phyloP scores from a whole-genome alignment of 2,113 vertebrate species.

The Microcebus lehilahytsara region DNA sequence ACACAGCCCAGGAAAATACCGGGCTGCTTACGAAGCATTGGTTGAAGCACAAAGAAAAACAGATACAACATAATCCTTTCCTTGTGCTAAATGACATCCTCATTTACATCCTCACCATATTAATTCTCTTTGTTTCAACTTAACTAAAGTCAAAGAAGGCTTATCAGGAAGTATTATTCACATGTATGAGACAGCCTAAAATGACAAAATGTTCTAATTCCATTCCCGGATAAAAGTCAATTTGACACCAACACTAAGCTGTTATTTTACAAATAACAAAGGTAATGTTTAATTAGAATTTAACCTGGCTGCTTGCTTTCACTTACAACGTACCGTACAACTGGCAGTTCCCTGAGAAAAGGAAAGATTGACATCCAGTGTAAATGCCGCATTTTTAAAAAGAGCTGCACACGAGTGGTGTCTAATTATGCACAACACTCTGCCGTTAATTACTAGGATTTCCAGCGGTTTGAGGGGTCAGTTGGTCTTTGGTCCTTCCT shows the following conservation, averaged over 20 bases:
- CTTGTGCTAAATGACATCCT: not conserved
- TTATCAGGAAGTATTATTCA: not conserved
- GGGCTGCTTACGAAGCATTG: not conserved
- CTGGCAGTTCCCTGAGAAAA: not conserved
- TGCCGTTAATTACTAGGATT: not conserved
- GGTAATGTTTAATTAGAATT: conserved; percentile 60
- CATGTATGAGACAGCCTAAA: not conserved
- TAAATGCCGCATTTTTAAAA: conserved; percentile 9
- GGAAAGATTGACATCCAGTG: not conserved
- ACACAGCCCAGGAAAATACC: not conserved
- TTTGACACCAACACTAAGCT: conserved; percentile 41
- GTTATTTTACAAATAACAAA: conserved; percentile 62
- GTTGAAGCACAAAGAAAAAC: not conserved
- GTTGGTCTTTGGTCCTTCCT: not conserved
- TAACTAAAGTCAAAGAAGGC: not conserved
- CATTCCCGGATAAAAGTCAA: conserved; percentile 53
- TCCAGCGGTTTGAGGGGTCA: not conserved
- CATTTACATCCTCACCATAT: not conserved
- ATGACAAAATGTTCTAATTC: conserved; percentile 36
- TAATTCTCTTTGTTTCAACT: conserved; percentile 39
- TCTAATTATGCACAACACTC: not conserved
- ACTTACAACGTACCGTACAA: not conserved
- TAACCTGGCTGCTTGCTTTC: conserved; percentile 41
- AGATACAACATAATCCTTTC: not conserved
- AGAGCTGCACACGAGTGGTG: not conserved